These are phyloP conservation scores for Drosophila ogumai DNA, from an alignment of 1,140 invertebrate genomes.

Conservation along the genomic window DNA sequence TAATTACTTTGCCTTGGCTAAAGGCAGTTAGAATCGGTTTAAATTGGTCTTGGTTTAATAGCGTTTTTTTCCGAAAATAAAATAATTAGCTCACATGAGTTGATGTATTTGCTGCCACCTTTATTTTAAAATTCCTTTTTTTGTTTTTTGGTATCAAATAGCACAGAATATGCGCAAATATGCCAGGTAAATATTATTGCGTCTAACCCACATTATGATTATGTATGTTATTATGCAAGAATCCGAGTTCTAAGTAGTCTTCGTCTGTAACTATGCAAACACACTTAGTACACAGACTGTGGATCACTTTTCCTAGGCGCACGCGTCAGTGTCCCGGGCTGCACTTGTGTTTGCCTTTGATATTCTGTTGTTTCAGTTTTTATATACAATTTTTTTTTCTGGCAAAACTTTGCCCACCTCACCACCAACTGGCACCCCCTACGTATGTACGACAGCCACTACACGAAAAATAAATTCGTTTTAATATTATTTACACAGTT, in stretches of 20 bases:
- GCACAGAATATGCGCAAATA: constrained; percentile 48
- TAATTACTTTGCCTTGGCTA: not conserved
- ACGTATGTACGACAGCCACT: not conserved
- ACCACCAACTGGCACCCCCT: not conserved
- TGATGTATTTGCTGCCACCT: constrained; percentile 12
- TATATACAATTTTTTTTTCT: constrained; percentile 25
- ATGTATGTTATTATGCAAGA: constrained; percentile 60
- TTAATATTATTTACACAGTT: constrained; percentile 81
- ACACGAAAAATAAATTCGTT: constrained; percentile 41
- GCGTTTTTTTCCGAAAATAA: constrained; percentile 5
- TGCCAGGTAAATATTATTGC: constrained; percentile 54
- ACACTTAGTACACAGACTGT: constrained; percentile 11
- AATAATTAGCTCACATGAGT: constrained; percentile 29
- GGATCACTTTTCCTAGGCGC: constrained; percentile 55
- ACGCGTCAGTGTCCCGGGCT: constrained; percentile 56
- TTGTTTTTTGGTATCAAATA: constrained; percentile 19
- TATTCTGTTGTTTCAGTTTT: constrained; percentile 52
- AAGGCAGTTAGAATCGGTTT: constrained; percentile 1
- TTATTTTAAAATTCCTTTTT: not conserved
- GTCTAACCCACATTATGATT: constrained; percentile 59
- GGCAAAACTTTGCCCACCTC: constrained; percentile 27
- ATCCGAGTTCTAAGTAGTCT: constrained; percentile 46
- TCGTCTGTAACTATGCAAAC: constrained; percentile 66
- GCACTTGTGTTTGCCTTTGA: constrained; percentile 75
- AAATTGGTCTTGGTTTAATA: constrained; percentile 5